These are phyloP conservation scores for Acropternis orthonyx DNA, from an alignment of 2,797 vertebrate genomes.

Conservation along the genomic window DNA sequence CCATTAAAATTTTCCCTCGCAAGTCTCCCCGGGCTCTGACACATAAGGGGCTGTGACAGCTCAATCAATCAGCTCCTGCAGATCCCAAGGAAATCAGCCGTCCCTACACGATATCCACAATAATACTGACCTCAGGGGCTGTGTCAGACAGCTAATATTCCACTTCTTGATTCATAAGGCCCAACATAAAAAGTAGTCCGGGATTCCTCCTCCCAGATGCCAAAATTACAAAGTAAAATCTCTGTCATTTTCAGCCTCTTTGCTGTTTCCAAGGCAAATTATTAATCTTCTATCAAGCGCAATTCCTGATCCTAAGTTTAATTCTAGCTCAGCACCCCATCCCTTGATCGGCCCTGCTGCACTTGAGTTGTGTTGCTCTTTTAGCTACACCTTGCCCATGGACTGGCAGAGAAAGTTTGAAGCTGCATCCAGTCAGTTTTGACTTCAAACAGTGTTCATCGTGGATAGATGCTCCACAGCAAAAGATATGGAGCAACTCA, in stretches of 20 bases:
- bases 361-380: not conserved
- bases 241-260: not conserved
- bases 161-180: not conserved
- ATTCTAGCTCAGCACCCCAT: constrained; percentile 43
- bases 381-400: not conserved
- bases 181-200: no score
- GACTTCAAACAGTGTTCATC: not conserved
- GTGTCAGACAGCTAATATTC: not conserved
- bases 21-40: not conserved
- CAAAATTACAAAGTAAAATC: constrained; percentile 12
- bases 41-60: constrained; percentile 3
- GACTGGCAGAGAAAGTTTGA: not conserved
- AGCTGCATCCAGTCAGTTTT: not conserved
- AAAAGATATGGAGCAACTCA: not conserved
- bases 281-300: constrained; percentile 52
- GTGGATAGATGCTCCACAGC: not conserved
- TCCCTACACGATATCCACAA: not conserved
- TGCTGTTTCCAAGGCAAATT: constrained; percentile 25
- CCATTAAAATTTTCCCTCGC: constrained; percentile 47
- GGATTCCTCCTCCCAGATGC: constrained; percentile 2
- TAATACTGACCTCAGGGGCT: not conserved
- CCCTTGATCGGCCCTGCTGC: not conserved
- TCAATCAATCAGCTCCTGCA: constrained; percentile 25
- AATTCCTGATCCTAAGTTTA: constrained; percentile 46
- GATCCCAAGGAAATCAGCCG: constrained; percentile 13